phyloP scores from a whole-genome alignment of 2,113 vertebrate genomes.

The Leucoraja erinaceus region DNA sequence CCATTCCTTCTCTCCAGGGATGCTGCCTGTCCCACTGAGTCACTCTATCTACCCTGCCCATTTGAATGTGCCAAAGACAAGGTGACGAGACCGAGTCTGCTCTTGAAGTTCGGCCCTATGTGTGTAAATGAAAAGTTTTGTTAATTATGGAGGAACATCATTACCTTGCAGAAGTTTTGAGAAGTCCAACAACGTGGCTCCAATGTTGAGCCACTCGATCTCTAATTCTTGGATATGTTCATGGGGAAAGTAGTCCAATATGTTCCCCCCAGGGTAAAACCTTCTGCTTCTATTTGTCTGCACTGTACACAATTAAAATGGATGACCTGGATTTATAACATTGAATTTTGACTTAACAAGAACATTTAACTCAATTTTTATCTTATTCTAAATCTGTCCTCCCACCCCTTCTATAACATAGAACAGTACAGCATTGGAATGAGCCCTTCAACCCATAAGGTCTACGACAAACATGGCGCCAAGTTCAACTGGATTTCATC shows the following conservation, averaged over 20 bases:
- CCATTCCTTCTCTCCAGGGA: too few relatives aligned
- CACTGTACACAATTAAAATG: slow-evolving; percentile 42
- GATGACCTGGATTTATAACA: background rate
- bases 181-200: slow-evolving; percentile 43
- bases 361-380: background rate
- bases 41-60: too few relatives aligned
- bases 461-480: too few relatives aligned
- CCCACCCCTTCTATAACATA: too few relatives aligned
- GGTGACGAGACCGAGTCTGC: too few relatives aligned
- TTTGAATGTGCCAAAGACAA: too few relatives aligned
- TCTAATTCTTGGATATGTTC: slow-evolving; percentile 46
- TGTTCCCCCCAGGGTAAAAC: slow-evolving; percentile 66
- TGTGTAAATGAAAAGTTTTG: background rate
- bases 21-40: too few relatives aligned
- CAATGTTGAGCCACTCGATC: slow-evolving; percentile 54
- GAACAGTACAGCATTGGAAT: too few relatives aligned
- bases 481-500: too few relatives aligned
- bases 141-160: background rate
- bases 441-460: too few relatives aligned
- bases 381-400: background rate
- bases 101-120: too few relatives aligned
- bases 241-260: slow-evolving; percentile 58
- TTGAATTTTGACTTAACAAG: background rate
- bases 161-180: slow-evolving; percentile 53
- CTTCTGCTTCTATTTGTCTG: slow-evolving; percentile 44